Base-by-base conservation (phyloP, 1,140 invertebrate species). In the Macrocentrus cingulum region DNA sequence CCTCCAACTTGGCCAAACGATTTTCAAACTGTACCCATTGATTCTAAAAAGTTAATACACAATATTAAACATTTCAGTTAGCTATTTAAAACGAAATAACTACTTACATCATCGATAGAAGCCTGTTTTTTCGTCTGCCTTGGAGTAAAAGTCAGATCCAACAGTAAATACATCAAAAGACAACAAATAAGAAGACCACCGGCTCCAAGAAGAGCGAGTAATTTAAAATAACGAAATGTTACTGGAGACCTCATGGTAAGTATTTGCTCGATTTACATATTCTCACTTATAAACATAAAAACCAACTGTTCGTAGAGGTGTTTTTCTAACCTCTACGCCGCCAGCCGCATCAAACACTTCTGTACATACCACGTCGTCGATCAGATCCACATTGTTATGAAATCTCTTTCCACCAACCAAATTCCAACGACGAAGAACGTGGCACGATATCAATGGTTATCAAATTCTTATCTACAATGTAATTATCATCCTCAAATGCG, bases 1-100 rank as follows among this genome's bases (percentile, higher is more conserved):
- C 82, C 66, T 88, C 87, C 55, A 88, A 74, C 64, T 85, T 84
- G 34, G 82, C 77, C 39, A 88, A 64, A 68, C 85, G 82, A 39
- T 80, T 82, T 72, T 87, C 85, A 77, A 88, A 85, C 62, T 85
- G 80, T 18, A 85, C 69, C 85, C 85, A 87, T 71, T 87, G 84
- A 65, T 83, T 85, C 86, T 88, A n/a, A n/a, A n/a, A n/a, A n/a
- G n/a, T n/a, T n/a, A n/a, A n/a, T n/a, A n/a, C n/a, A n/a, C n/a
- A n/a, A n/a, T n/a, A n/a, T n/a, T n/a, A n/a, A n/a, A n/a, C n/a
- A n/a, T n/a, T n/a, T n/a, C n/a, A n/a, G n/a, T n/a, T n/a, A n/a
- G n/a, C n/a, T n/a, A n/a, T n/a, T n/a, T n/a, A 56, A 1, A 34
- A 45, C 36, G 41, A 42, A 29, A 9, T 5, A 29, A 29, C 25